Percentiles rank a stretch among this genome's conserved stretches.
Conservation (phyloP, 2,113 vertebrate species). For the Percopsis transmontana region DNA sequence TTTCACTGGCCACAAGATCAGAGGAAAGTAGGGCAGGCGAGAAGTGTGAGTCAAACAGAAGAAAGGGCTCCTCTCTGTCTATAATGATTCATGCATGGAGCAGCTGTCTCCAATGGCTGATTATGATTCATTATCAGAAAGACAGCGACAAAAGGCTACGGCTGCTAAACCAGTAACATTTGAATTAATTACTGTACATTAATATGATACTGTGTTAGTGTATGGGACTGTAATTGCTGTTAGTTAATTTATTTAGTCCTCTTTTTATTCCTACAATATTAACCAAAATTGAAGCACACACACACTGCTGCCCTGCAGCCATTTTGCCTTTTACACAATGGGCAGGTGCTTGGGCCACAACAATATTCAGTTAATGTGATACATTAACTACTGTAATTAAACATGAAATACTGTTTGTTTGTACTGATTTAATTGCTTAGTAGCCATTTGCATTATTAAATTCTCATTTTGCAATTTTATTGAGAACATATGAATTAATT, state of each 20-base stretch:
- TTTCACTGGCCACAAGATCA: conserved; percentile 44
- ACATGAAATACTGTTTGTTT: conserved; percentile 33
- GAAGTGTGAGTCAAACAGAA: conserved; percentile 21
- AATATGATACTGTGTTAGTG: conserved; percentile 8
- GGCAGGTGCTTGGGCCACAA: conserved; percentile 28
- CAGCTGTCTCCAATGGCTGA: conserved; percentile 41
- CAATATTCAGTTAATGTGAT: conserved; percentile 39
- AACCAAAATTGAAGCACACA: neutral
- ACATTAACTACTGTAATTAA: conserved; percentile 54
- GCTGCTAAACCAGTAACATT: conserved; percentile 47
- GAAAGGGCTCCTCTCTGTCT: conserved; percentile 24
- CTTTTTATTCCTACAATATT: conserved; percentile 2
- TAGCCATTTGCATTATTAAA: conserved; percentile 32
- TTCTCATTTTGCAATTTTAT: conserved; percentile 36
- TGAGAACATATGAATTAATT: conserved; percentile 22
- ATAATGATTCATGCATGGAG: conserved; percentile 40
- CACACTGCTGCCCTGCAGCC: neutral
- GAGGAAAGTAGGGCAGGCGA: conserved; percentile 34
- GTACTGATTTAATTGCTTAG: conserved; percentile 30
- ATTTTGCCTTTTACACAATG: conserved; percentile 30
- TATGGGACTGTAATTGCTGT: conserved; percentile 37
- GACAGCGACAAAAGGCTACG: conserved; percentile 26
- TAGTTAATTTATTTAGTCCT: conserved; percentile 32
- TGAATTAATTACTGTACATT: conserved; percentile 21
- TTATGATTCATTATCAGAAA: conserved; percentile 44